Evolutionary conservation across 2,113 vertebrate genomes (phyloP), one percentile per base, ranked within the genome.

Genomic region (Lagopus muta): DNA sequence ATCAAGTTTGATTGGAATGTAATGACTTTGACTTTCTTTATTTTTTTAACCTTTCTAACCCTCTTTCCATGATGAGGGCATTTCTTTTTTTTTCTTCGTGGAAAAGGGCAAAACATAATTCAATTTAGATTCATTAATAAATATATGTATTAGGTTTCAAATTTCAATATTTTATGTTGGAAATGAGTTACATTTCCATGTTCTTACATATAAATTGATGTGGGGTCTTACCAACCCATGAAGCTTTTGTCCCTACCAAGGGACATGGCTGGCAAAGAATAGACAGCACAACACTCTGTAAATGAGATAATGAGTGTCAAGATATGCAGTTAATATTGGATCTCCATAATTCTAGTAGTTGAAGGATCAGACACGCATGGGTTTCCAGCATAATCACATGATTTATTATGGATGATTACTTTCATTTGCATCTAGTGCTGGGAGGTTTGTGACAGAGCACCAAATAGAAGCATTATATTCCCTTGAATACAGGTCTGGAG

Each of bases 1-100:
- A 99, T 99, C 98, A 98, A 98, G 96, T 98, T 98, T 97, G 98
- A 98, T 99, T 98, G 95, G 97, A 97, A 98, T 95, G 97, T 98
- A 98, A 98, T 98, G 97, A 98, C 97, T 97, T 97, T 87, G 65
- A 96, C 96, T 97, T 97, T 95, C 91, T 96, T 97, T 71, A 50
- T 78, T 70, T 95, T 94, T 94, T 93, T 97, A 97, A 97, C 96
- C 97, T 97, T 96, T 96, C 82, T 86, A 42, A 71, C 94, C 96
- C 62, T 95, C 81, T 94, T 96, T 96, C 93, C 58, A 85, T 47
- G 34, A 87, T 80, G 78, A 95, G 75, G 84, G 43, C 67, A 42
- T 82, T 94, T 93, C 89, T 88, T 79, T 93, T 90, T 84, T 79
- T 32, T 82, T 94, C 91, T 92, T 77, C 74, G 79, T 72, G 73